phyloP scores from a whole-genome alignment of 2,113 vertebrate genomes.

The Struthio camelus region DNA sequence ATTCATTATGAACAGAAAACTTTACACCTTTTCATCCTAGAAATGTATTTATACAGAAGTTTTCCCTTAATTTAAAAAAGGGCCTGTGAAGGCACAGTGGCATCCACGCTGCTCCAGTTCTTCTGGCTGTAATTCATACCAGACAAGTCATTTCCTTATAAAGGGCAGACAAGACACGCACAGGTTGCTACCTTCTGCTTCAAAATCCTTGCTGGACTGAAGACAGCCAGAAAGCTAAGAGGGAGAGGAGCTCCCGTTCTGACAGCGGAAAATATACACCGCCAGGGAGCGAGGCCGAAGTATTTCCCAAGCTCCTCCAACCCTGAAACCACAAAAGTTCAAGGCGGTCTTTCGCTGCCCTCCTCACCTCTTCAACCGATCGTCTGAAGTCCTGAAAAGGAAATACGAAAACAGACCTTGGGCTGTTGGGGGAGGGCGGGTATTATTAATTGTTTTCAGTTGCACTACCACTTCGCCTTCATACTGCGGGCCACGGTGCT shows the following conservation, averaged over 20 bases:
- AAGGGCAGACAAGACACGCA: too few species aligned
- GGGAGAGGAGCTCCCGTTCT: neutral
- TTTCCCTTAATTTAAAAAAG: too few species aligned
- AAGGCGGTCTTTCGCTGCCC: fast-evolving
- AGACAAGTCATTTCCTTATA: neutral
- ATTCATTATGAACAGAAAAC: neutral
- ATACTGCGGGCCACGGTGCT: fast-evolving
- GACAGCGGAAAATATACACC: fast-evolving
- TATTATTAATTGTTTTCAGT: neutral
- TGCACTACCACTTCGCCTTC: fast-evolving
- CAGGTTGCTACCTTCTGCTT: too few species aligned
- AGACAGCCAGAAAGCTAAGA: neutral
- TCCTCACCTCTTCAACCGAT: neutral
- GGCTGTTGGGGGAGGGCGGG: fast-evolving
- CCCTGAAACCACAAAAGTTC: neutral
- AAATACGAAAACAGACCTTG: too few species aligned
- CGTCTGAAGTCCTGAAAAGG: fast-evolving
- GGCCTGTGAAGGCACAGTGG: fast-evolving
- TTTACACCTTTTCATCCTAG: neutral
- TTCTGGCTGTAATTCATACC: neutral
- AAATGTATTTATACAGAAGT: neutral
- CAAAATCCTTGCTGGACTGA: too few species aligned
- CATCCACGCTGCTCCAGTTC: fast-evolving
- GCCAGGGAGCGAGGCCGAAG: too few species aligned
- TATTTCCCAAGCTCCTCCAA: too few species aligned